A percentile compares a stretch with the other conserved stretches of the same genome.
Conservation (phyloP, 2,113 vertebrate species). For the Microtus richardsoni region DNA sequence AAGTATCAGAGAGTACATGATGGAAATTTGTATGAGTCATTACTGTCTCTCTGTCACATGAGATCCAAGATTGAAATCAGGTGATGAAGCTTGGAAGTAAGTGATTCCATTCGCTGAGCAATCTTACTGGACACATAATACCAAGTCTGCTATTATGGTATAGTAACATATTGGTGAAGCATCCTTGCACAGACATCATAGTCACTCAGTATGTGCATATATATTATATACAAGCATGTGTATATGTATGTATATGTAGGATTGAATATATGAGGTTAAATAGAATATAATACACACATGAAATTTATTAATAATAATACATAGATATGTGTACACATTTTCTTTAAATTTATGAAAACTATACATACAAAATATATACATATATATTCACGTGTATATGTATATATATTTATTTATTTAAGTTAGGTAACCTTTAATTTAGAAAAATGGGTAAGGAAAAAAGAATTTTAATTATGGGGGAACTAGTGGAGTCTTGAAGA, state of each 20-base stretch:
- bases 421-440: not conserved
- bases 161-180: not conserved
- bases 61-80: no score
- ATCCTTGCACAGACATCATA: fast-evolving
- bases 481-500: not conserved
- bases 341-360: not conserved
- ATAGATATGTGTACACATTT: not conserved
- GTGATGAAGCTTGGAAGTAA: fast-evolving
- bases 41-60: not conserved
- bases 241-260: not conserved
- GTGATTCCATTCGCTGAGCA: no score
- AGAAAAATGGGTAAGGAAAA: not conserved
- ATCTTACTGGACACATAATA: not conserved
- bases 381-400: no score
- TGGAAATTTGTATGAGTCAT: not conserved
- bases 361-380: no score
- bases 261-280: not conserved
- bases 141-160: not conserved
- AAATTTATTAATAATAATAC: not conserved
- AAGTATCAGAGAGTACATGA: not conserved
- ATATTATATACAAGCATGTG: not conserved
- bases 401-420: not conserved
- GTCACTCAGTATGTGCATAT: not conserved
- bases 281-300: not conserved
- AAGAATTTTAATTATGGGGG: not conserved